Evolutionary conservation across 2,113 vertebrate genomes (phyloP), one percentile per base, ranked within the genome.

Genomic region (Myotis brandtii): DNA sequence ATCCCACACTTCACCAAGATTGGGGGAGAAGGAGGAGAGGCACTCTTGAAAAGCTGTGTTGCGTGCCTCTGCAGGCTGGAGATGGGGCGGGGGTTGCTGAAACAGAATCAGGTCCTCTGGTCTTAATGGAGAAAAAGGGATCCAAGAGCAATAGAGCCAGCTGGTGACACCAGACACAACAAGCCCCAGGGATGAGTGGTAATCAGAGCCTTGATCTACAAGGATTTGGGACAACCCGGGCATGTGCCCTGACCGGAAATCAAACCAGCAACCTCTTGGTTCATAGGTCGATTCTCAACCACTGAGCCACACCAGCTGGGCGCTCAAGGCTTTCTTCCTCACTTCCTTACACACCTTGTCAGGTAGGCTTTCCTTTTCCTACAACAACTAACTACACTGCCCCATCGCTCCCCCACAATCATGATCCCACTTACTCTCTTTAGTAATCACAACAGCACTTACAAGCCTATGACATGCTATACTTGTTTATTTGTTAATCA

Each of bases 11-110:
- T 25, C 50, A 40, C 34, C 32, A 43, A 40, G 37, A 67, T 0
- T 4, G 18, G 32, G 25, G 81, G 14, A 2, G 11, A 0, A 4
- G 10, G 1, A 14, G 37, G 14, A 11, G 27, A 66, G 9, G 30
- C 6, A 20, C 32, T 37, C 48, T 52, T 75, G 50, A 54, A 50
- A 91, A 86, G 50, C 4, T 70, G 43, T 37, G 21, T 27, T 59
- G 56, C 10, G 4, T 59, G 56, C 40, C n/a, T 48, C 34, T 77
- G n/a, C 27, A 86, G 23, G 70, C 14, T 73, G 23, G n/a, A 86
- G 86, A 59, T n/a, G 67, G 75, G 25, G 59, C 14, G 1, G 25
- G n/a, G 5, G 27, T 34, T 6, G 12, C 6, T 80, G n/a, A 69
- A 67, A 54, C 27, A 1, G 23, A 76, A 66, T 72, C 46, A 14